Evolutionary conservation across 1,140 invertebrate genomes (phyloP).

Genomic region (Drosophila virilis): DNA sequence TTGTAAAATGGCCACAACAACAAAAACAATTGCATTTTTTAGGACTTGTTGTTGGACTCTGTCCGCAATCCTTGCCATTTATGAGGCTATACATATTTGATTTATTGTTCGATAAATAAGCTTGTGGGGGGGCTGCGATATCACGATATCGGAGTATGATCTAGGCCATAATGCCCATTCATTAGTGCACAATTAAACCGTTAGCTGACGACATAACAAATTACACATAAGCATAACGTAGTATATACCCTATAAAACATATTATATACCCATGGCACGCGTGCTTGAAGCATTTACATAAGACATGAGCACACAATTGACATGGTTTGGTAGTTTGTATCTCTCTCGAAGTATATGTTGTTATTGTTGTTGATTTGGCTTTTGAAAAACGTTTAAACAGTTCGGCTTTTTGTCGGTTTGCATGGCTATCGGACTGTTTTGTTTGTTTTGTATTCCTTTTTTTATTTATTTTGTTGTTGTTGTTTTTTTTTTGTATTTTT

Average conservation of each 20-base stretch:
- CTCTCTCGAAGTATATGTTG: neutral
- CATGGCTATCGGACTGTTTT: constrained; percentile 22
- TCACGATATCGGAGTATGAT: constrained; percentile 14
- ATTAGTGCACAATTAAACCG: constrained; percentile 12
- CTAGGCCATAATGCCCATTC: neutral
- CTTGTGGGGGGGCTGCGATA: constrained; percentile 5
- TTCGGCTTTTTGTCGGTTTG: constrained; percentile 25
- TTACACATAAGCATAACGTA: constrained; percentile 2
- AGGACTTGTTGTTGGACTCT: constrained; percentile 10
- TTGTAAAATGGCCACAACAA: neutral
- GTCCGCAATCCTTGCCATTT: constrained; percentile 12
- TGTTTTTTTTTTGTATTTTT: no score
- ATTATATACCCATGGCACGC: constrained; percentile 55
- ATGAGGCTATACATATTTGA: constrained; percentile 62
- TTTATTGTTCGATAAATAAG: constrained; percentile 49
- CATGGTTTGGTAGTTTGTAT: constrained; percentile 48
- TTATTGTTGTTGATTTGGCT: constrained; percentile 31
- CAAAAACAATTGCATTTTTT: constrained; percentile 38
- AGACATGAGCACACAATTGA: constrained; percentile 47
- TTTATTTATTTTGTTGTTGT: constrained; percentile 4
- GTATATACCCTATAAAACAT: constrained; percentile 37
- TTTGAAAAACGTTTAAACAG: constrained; percentile 55
- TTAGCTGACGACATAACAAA: constrained; percentile 6
- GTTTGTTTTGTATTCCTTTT: constrained; percentile 22
- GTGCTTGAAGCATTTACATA: constrained; percentile 52